Evolutionary conservation across 2,888 invertebrate genomes (phyloP).

Genomic region (Dryomyza anilis): DNA sequence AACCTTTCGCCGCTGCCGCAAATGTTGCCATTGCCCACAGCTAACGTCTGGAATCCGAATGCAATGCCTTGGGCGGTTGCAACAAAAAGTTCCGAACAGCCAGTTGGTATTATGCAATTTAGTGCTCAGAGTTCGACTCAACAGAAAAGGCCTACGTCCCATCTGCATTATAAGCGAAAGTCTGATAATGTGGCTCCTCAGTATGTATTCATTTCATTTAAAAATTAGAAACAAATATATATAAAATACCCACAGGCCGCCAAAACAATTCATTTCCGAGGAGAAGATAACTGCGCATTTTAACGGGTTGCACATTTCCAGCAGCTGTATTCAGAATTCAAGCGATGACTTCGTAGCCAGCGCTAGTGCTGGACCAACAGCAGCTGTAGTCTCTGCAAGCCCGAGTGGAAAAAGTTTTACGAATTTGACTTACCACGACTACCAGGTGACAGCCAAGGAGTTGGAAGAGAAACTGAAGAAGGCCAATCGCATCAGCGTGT

Average conservation of each 20-base stretch:
- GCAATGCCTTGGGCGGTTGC: slow-evolving; percentile 63
- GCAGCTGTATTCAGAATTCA: slow-evolving; percentile 53
- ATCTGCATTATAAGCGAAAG: slow-evolving; percentile 54
- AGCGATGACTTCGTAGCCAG: background rate
- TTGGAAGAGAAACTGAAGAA: slow-evolving; percentile 58
- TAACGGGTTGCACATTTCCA: slow-evolving; percentile 74
- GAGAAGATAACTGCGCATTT: slow-evolving; percentile 85
- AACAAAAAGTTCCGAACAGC: slow-evolving; percentile 60
- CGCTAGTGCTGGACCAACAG: slow-evolving; percentile 24
- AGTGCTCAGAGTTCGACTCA: slow-evolving; percentile 31
- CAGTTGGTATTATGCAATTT: slow-evolving; percentile 52
- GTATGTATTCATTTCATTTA: slow-evolving; percentile 60
- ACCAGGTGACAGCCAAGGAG: slow-evolving; percentile 56
- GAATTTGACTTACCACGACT: slow-evolving; percentile 48
- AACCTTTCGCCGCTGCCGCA: slow-evolving; percentile 32
- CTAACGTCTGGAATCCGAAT: slow-evolving; percentile 63
- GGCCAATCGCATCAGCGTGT: slow-evolving; percentile 68
- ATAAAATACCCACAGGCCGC: slow-evolving; percentile 60
- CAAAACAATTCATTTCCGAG: slow-evolving; percentile 80
- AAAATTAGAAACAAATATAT: slow-evolving; percentile 54
- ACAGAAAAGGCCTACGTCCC: slow-evolving; percentile 34
- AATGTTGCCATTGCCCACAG: slow-evolving; percentile 43
- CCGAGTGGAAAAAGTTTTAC: slow-evolving; percentile 41
- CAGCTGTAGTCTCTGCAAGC: slow-evolving; percentile 4
- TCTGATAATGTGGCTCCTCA: slow-evolving; percentile 58